These are phyloP conservation scores for Alloscopus bannaensis DNA, from an alignment of 2,888 invertebrate genomes.

Conservation along the genomic window DNA sequence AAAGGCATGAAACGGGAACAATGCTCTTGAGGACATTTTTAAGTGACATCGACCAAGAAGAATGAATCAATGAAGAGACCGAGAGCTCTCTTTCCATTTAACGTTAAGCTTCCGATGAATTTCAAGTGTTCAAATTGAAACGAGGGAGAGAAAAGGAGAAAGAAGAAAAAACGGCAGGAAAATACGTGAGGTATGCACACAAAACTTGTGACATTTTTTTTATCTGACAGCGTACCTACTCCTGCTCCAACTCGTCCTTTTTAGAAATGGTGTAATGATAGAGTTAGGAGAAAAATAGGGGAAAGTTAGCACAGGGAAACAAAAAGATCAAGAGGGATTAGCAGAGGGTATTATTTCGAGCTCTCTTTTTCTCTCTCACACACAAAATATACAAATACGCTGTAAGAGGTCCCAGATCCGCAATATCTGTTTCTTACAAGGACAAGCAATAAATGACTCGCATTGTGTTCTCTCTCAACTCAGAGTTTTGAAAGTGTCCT, in stretches of 20 bases:
- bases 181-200: too few species aligned
- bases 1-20: slow-evolving; percentile 27
- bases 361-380: slow-evolving; percentile 28
- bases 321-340: slow-evolving; percentile 61
- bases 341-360: background rate
- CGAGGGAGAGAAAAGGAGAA: too few species aligned
- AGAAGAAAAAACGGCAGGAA: too few species aligned
- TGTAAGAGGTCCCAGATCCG: slow-evolving; percentile 70
- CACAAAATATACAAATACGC: slow-evolving; percentile 48
- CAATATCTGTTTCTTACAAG: slow-evolving; percentile 67
- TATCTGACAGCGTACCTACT: too few species aligned
- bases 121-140: background rate
- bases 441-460: slow-evolving; percentile 67
- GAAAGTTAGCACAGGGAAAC: background rate
- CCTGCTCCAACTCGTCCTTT: slow-evolving; percentile 18
- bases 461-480: slow-evolving; percentile 40
- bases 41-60: slow-evolving; percentile 47
- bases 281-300: slow-evolving; percentile 28
- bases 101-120: background rate
- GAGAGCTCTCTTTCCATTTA: too few species aligned
- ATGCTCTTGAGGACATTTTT: slow-evolving; percentile 51
- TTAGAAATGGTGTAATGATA: slow-evolving; percentile 50
- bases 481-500: too few species aligned
- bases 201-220: too few species aligned
- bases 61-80: too few species aligned